These are phyloP conservation scores for Paramormyrops hopkinsi DNA, from an alignment of 2,797 vertebrate species.

Conservation along the genomic window DNA sequence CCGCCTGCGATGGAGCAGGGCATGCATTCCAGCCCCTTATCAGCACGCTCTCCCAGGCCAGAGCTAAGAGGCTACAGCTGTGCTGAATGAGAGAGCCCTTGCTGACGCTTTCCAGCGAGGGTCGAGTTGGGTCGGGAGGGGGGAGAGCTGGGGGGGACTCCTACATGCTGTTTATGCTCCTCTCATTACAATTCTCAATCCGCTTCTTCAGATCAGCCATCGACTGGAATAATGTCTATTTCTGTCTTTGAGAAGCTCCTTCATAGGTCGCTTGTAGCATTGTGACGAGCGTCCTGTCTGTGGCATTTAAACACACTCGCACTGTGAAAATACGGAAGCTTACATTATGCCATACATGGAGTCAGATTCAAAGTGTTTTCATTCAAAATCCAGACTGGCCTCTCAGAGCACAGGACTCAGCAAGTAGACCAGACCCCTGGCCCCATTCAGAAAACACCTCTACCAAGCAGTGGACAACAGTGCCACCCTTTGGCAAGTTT, in stretches of 20 bases:
- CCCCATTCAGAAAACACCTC: not conserved
- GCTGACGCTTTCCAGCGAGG: slow-evolving; percentile 2
- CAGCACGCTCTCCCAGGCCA: not conserved
- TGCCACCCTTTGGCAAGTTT: slow-evolving; percentile 34
- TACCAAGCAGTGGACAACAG: slow-evolving; percentile 41
- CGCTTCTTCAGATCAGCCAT: not conserved
- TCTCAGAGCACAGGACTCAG: slow-evolving; percentile 33
- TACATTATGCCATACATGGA: not conserved
- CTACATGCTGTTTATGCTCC: not conserved
- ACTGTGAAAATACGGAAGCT: not conserved
- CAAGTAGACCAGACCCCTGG: slow-evolving; percentile 11
- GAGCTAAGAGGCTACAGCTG: slow-evolving; percentile 17
- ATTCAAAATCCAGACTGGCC: slow-evolving; percentile 49
- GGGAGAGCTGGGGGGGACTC: not conserved
- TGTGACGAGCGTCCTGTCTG: not conserved
- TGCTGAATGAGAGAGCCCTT: not conserved
- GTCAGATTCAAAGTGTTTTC: slow-evolving; percentile 40
- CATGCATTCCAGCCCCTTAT: slow-evolving; percentile 15
- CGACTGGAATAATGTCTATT: not conserved
- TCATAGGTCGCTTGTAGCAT: not conserved
- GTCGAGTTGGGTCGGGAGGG: not conserved
- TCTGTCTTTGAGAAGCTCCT: not conserved
- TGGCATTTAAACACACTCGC: not conserved
- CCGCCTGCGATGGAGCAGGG: not conserved
- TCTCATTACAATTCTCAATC: not conserved